Evolutionary conservation across 2,113 vertebrate species (phyloP), one percentile per base, ranked within the genome.

Genomic region (Peromyscus maniculatus): DNA sequence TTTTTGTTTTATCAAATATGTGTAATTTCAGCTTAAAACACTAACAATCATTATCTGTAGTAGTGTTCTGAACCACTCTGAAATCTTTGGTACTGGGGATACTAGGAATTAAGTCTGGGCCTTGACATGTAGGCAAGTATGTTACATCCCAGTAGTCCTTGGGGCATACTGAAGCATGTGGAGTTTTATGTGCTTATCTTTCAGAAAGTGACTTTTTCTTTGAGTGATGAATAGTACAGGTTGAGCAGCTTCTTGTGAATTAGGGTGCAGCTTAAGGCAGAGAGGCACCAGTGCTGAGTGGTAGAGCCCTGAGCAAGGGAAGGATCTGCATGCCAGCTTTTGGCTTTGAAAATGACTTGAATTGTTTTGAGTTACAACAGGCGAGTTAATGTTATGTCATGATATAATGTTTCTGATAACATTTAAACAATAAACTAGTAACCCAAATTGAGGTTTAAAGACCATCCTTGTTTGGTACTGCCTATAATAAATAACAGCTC

Each of bases 391-490:
- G 49, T 55, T 86, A 7, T 62, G 46, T 93, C 71, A n/a, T 59
- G 52, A n/a, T 55, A 19, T 49, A 57, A 66, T 92, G 33, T 92
- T 95, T 96, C 86, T 92, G 3, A 66, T 87, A 95, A 77, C 31
- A 78, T 67, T 90, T 82, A 71, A 93, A n/a, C 90, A 72, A 75
- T n/a, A 95, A 88, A 43, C 24, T 75, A 59, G 22, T 78, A 78
- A 79, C 89, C 87, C 52, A 79, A 46, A 88, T 92, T 95, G 89
- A 80, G 92, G n/a, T 82, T 91, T 77, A 96, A 93, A 80, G 79
- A 8, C 69, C 28, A 87, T 90, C 78, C 24, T 92, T 96, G 33
- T 92, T 88, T 82, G 33, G 33, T 96, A 59, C 36, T 94, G 21
- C 33, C 13, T 77, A 4, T 80, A 77, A 49, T 57, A 84, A 46